Evolutionary conservation across 2,888 invertebrate genomes (phyloP).

Genomic region (Himalopsyche tibetana): DNA sequence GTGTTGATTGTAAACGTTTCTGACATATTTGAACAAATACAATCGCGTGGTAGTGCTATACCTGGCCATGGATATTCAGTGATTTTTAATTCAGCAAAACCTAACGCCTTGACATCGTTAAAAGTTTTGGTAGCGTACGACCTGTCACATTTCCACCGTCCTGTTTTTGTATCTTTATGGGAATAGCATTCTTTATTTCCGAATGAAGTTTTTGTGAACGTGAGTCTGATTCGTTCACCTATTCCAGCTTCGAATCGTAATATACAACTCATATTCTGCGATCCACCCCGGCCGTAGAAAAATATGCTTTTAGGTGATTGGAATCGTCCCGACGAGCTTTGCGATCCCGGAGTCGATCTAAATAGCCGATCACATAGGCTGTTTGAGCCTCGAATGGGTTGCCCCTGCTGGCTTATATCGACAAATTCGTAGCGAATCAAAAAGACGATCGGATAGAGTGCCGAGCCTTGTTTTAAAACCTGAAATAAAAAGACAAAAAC

Average conservation of each 20-base stretch:
- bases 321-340: slow-evolving; percentile 80
- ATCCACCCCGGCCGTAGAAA: slow-evolving; percentile 88
- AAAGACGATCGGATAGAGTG: slow-evolving; percentile 86
- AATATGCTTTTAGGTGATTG: slow-evolving; percentile 88
- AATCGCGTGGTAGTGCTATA: slow-evolving; percentile 82
- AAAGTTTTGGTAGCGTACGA: slow-evolving; percentile 70
- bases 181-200: slow-evolving; percentile 83
- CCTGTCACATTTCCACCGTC: slow-evolving; percentile 83
- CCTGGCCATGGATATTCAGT: slow-evolving; percentile 84
- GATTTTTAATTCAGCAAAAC: slow-evolving; percentile 80
- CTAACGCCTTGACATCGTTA: slow-evolving; percentile 71
- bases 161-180: slow-evolving; percentile 81
- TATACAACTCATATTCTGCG: slow-evolving; percentile 84
- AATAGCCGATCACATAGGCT: slow-evolving; percentile 82
- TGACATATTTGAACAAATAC: slow-evolving; percentile 83
- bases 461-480: slow-evolving; percentile 86
- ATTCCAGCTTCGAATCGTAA: slow-evolving; percentile 85
- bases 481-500: slow-evolving; percentile 67
- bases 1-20: slow-evolving; percentile 82
- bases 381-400: slow-evolving; percentile 77
- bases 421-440: slow-evolving; percentile 90
- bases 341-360: slow-evolving; percentile 73
- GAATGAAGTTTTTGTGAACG: slow-evolving; percentile 82
- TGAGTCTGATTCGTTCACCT: slow-evolving; percentile 83
- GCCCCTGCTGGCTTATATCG: slow-evolving; percentile 83